Evolutionary conservation across 2,797 vertebrate genomes (phyloP).

Genomic region (Acropternis orthonyx): DNA sequence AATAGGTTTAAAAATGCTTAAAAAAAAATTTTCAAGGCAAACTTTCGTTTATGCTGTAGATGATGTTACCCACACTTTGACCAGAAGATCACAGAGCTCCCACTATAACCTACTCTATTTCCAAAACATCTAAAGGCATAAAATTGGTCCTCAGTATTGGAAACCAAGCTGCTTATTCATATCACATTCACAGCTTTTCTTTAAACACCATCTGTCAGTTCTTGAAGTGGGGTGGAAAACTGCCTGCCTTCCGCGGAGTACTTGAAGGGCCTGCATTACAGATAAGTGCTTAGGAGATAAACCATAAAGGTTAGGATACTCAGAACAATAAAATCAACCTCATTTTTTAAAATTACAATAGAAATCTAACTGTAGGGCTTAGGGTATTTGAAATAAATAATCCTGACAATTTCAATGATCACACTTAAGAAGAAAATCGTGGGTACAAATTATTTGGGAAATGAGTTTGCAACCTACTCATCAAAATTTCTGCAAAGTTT

Average conservation of each 20-base stretch:
- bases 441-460: neutral
- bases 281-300: neutral
- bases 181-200: neutral
- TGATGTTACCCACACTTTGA: neutral
- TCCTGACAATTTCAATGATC: neutral
- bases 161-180: neutral
- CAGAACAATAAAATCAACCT: neutral
- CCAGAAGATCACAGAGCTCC: neutral
- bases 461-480: neutral
- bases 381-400: neutral
- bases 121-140: neutral
- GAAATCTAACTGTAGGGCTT: neutral
- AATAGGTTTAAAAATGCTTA: neutral
- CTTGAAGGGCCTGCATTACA: neutral
- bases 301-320: neutral
- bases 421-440: neutral
- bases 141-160: neutral
- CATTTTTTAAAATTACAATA: neutral
- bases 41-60: neutral
- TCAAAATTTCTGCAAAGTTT: constrained; percentile 1
- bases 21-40: neutral
- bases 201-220: neutral
- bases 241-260: neutral
- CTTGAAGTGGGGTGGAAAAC: neutral
- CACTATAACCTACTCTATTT: neutral